Percentiles rank a stretch among this genome's conserved stretches.
These are phyloP conservation scores for Zaprionus nigranus DNA, from an alignment of 1,140 invertebrate genomes.

Conservation along the genomic window DNA sequence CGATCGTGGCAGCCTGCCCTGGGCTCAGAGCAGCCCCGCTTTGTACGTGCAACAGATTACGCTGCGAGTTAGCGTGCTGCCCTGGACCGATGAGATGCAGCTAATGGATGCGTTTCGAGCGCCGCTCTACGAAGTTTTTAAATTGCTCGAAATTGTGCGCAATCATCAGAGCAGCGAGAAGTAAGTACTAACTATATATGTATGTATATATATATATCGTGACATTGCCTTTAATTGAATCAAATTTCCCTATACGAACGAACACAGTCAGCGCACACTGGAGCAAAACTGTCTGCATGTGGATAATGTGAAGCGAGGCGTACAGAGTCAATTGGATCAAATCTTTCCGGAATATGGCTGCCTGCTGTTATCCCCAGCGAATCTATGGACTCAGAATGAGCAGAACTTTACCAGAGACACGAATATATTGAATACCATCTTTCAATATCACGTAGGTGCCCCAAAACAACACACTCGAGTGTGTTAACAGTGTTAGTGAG, in stretches of 20 bases:
- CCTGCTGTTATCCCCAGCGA: slow-evolving; percentile 96
- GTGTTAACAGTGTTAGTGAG: background rate
- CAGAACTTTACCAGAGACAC: slow-evolving; percentile 91
- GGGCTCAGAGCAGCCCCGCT: slow-evolving; percentile 86
- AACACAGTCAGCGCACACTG: slow-evolving; percentile 89
- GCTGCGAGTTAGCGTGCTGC: slow-evolving; percentile 89
- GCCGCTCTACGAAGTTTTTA: slow-evolving; percentile 94
- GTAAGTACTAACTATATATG: slow-evolving; percentile 85
- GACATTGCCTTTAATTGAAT: slow-evolving; percentile 59
- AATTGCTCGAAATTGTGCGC: slow-evolving; percentile 92
- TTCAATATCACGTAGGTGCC: slow-evolving; percentile 90
- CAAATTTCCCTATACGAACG: slow-evolving; percentile 56
- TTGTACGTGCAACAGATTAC: slow-evolving; percentile 94
- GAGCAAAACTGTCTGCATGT: slow-evolving; percentile 94
- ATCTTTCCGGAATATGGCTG: slow-evolving; percentile 96
- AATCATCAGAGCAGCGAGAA: slow-evolving; percentile 92
- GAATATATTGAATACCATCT: slow-evolving; percentile 92
- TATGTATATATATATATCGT: slow-evolving; percentile 6
- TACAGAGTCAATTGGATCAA: slow-evolving; percentile 84
- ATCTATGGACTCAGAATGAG: slow-evolving; percentile 95
- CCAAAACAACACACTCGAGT: background rate
- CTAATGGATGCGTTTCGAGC: slow-evolving; percentile 95
- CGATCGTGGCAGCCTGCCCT: slow-evolving; percentile 85
- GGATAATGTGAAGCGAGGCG: slow-evolving; percentile 89
- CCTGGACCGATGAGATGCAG: slow-evolving; percentile 92